Conservation (phyloP, 2,113 vertebrate species). For the Motacilla alba region DNA sequence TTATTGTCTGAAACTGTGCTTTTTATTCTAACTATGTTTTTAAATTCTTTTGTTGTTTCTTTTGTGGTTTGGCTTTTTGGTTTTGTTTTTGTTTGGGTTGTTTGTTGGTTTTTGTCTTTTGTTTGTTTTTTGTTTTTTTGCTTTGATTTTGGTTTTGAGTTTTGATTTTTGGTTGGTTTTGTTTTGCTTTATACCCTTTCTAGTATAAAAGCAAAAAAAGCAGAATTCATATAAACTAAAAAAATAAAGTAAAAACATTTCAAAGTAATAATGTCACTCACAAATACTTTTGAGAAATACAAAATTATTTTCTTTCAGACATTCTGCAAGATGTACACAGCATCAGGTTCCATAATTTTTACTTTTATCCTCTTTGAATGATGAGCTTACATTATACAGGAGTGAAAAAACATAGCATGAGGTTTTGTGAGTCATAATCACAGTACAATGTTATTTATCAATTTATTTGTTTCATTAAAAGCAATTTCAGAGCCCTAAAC, state of each 20-base stretch:
- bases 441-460: neutral
- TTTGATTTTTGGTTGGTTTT: neutral
- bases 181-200: neutral
- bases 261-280: neutral
- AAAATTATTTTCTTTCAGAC: conserved; percentile 9
- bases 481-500: neutral
- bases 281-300: neutral
- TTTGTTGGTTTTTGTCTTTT: neutral
- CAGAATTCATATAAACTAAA: neutral
- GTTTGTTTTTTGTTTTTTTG: neutral
- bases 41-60: neutral
- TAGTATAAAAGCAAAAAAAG: too few relatives aligned
- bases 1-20: neutral
- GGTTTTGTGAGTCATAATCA: neutral
- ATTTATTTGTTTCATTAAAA: conserved; percentile 30
- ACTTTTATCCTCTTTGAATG: conserved; percentile 1
- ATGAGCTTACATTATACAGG: neutral
- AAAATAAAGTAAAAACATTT: neutral
- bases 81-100: neutral
- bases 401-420: neutral
- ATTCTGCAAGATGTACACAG: neutral
- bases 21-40: neutral
- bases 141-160: neutral
- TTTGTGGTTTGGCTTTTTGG: neutral
- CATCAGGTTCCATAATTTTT: neutral